phyloP scores from a whole-genome alignment of 2,113 vertebrate genomes.

The Cynoglossus semilaevis region DNA sequence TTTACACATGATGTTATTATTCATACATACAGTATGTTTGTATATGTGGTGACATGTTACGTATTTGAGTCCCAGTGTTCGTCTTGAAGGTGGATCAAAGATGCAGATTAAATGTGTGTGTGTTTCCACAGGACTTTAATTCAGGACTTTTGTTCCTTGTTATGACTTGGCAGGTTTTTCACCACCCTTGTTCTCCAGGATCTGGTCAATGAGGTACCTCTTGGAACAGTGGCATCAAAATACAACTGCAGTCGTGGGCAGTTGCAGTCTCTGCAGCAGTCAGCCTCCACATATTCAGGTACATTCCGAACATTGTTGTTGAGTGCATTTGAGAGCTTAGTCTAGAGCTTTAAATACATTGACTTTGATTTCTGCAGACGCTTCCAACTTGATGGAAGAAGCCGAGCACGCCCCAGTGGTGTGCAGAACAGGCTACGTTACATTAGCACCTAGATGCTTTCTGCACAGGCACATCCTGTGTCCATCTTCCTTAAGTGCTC shows the following conservation, averaged over 20 bases:
- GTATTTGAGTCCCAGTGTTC: no score
- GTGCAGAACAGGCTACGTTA: background rate
- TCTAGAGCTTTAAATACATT: background rate
- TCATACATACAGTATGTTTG: no score
- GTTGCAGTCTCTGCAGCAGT: slow-evolving; percentile 95
- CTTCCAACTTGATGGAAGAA: background rate
- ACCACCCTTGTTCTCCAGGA: slow-evolving; percentile 93
- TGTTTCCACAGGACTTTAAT: background rate
- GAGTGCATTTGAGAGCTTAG: background rate
- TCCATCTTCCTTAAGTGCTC: background rate
- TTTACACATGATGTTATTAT: no score
- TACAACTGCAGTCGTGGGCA: slow-evolving; percentile 94
- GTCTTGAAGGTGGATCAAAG: no score
- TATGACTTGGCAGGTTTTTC: slow-evolving; percentile 84
- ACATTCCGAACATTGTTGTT: slow-evolving; percentile 2
- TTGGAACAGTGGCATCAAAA: slow-evolving; percentile 87
- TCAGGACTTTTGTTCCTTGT: background rate
- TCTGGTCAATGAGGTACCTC: slow-evolving; percentile 89
- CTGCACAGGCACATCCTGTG: background rate
- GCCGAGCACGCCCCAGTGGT: slow-evolving; percentile 1
- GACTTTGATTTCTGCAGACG: background rate
- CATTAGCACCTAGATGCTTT: slow-evolving; percentile 10
- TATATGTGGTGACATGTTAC: no score
- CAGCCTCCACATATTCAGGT: slow-evolving; percentile 95
- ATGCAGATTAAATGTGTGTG: no score